Evolutionary conservation across 2,888 invertebrate species (phyloP).

Genomic region (Hecatera dysodea): DNA sequence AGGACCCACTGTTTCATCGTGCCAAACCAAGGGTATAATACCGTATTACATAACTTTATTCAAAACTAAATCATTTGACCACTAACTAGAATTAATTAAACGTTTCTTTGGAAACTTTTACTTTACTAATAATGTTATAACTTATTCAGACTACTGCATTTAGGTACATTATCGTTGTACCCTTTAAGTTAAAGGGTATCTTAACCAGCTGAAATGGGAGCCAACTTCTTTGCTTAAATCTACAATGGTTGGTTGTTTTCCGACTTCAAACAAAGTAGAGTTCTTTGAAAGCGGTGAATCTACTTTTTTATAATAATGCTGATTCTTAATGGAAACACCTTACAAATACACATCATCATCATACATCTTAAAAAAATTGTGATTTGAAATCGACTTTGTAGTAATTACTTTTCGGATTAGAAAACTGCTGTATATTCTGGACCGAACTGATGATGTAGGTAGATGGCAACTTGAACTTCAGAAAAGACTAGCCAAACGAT

Average conservation of each 20-base stretch:
- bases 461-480: neutral
- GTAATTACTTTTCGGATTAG: neutral
- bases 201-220: neutral
- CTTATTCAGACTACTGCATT: neutral
- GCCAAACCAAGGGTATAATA: constrained; percentile 52
- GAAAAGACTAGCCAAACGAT: neutral
- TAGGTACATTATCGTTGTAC: neutral
- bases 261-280: neutral
- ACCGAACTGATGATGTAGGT: too few species aligned
- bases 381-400: too few species aligned
- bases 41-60: constrained; percentile 23
- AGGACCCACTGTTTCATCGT: constrained; percentile 58
- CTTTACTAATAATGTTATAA: too few species aligned
- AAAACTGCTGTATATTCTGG: too few species aligned
- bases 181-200: neutral
- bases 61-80: neutral
- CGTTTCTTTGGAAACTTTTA: neutral
- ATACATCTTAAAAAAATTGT: too few species aligned
- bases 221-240: too few species aligned
- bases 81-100: neutral
- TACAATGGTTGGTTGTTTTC: neutral
- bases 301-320: neutral
- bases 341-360: too few species aligned
- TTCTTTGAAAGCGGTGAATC: too few species aligned
- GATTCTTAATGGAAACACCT: neutral